Conservation (phyloP, 2,113 vertebrate genomes). For the Microtus montanus region DNA sequence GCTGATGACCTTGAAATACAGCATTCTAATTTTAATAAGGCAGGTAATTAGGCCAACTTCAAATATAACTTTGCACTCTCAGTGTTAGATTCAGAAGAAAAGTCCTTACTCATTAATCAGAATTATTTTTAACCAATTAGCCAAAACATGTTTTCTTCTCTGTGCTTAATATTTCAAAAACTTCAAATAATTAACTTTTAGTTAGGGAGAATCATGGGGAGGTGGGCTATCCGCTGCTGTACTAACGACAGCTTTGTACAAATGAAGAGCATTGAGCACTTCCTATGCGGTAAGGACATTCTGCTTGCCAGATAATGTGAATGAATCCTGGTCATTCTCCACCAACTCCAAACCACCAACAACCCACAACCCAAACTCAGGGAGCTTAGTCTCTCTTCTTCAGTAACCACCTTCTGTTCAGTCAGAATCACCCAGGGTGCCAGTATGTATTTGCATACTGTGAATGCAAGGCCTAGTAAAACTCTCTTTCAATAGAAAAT, state of each 20-base stretch:
- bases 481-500: neutral
- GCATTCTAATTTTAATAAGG: slow-evolving; percentile 54
- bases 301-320: neutral
- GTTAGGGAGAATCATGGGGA: slow-evolving; percentile 20
- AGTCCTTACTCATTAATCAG: slow-evolving; percentile 17
- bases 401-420: neutral
- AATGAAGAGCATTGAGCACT: neutral
- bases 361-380: neutral
- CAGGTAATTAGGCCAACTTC: slow-evolving; percentile 47
- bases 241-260: slow-evolving; percentile 47
- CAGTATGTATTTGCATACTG: neutral
- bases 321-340: neutral
- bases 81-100: slow-evolving; percentile 35
- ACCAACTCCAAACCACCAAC: rapidly evolving
- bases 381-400: neutral
- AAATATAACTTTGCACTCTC: neutral
- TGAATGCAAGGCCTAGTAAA: neutral
- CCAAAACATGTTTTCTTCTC: slow-evolving; percentile 42
- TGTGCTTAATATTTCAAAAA: slow-evolving; percentile 57
- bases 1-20: slow-evolving; percentile 58
- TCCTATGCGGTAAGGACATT: slow-evolving; percentile 62
- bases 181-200: slow-evolving; percentile 42
- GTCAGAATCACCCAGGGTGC: neutral
- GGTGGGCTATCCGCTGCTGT: neutral
- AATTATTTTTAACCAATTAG: slow-evolving; percentile 51